These are phyloP conservation scores for Takifugu rubripes DNA, from an alignment of 2,797 vertebrate genomes.

Conservation along the genomic window DNA sequence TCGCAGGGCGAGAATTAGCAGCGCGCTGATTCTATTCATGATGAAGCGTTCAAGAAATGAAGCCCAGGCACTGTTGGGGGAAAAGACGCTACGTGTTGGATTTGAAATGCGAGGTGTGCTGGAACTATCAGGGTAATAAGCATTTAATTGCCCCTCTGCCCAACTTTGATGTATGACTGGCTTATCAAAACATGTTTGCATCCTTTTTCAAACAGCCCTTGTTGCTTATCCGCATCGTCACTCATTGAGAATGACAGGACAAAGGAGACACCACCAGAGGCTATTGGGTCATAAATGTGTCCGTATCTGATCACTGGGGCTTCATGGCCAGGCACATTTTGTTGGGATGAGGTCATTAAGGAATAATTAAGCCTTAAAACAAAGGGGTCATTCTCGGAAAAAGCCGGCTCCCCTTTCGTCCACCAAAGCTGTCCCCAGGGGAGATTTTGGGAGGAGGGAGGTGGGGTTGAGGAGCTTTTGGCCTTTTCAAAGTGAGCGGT, in stretches of 20 bases:
- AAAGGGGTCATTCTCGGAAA: constrained; percentile 66
- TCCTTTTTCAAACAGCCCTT: constrained; percentile 56
- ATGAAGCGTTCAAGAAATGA: constrained; percentile 1
- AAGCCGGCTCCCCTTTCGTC: constrained; percentile 60
- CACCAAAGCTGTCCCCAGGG: constrained; percentile 60
- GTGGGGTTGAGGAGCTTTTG: constrained; percentile 54
- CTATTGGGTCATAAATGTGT: constrained; percentile 69
- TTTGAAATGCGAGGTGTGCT: constrained; percentile 4
- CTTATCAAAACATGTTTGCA: constrained; percentile 66
- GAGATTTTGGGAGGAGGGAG: constrained; percentile 14
- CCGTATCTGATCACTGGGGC: constrained; percentile 59
- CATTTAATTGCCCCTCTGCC: constrained; percentile 46
- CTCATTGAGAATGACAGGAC: constrained; percentile 67
- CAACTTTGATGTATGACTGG: constrained; percentile 58
- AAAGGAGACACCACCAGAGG: constrained; percentile 62
- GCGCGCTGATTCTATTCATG: constrained; percentile 17
- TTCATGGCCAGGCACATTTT: constrained; percentile 64
- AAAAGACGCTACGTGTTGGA: not conserved
- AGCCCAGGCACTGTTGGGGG: not conserved
- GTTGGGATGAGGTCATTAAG: constrained; percentile 72
- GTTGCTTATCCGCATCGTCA: constrained; percentile 66
- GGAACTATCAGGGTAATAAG: constrained; percentile 44
- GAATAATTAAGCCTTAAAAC: constrained; percentile 71
- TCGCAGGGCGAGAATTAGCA: constrained; percentile 26
- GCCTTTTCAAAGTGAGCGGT: constrained; percentile 69